Conservation (phyloP, 1,140 invertebrate species). For the Tetramorium alpestre region DNA sequence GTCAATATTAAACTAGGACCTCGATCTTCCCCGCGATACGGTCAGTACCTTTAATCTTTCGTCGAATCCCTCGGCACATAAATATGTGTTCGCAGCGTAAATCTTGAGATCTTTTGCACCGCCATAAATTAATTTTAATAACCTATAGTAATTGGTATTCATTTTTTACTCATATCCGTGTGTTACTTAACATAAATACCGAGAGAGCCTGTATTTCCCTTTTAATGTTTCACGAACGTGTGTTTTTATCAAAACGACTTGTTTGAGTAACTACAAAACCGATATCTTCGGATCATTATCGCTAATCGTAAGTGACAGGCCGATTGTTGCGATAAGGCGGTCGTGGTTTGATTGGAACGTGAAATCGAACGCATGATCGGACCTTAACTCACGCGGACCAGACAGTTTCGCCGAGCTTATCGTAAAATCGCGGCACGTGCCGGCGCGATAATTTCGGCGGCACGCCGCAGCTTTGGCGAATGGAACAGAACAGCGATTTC, state of each 20-base stretch:
- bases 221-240: neutral
- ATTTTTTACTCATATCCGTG: neutral
- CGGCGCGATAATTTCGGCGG: slow-evolving; percentile 53
- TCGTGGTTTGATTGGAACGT: neutral
- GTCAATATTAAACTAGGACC: slow-evolving; percentile 72
- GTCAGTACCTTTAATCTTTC: slow-evolving; percentile 56
- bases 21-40: slow-evolving; percentile 55
- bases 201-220: neutral
- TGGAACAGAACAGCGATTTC: slow-evolving; percentile 50
- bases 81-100: neutral
- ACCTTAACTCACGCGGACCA: slow-evolving; percentile 31
- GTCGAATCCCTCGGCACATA: slow-evolving; percentile 36
- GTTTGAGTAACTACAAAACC: neutral
- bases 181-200: neutral
- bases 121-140: slow-evolving; percentile 42
- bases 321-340: neutral
- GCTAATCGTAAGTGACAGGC: neutral
- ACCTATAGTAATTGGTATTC: neutral
- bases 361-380: slow-evolving; percentile 66
- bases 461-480: slow-evolving; percentile 50
- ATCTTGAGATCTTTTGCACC: neutral
- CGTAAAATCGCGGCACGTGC: slow-evolving; percentile 53
- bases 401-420: slow-evolving; percentile 41
- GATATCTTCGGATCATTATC: neutral
- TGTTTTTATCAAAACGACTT: neutral